Evolutionary conservation across 1,140 invertebrate genomes (phyloP), one percentile per base, ranked within the genome.

Genomic region (Venustaconcha ellipsiformis): DNA sequence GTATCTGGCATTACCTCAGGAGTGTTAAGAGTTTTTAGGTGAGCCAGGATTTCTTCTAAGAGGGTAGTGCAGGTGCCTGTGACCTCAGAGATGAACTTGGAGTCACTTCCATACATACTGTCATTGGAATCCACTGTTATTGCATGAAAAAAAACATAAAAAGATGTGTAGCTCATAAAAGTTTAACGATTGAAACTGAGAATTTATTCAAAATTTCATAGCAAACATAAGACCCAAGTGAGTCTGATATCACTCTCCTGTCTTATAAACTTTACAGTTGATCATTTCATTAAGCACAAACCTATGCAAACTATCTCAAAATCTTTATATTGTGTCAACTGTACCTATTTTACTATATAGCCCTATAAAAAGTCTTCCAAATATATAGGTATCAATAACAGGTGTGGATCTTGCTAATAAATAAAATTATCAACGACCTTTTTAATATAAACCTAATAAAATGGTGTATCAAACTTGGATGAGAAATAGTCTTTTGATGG

Each of bases 81-180:
- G 0, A 97, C 91, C 91, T 96, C 95, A 6, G 88, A 88, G 15
- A 97, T 90, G 89, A 96, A 98, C 89, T 96, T 95, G 48, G 93
- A 92, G 91, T 98, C 96, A 60, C 93, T 93, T 2, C 96, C 96
- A 89, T 98, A 98, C n/a, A 99, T 89, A 67, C 93, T 92, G 88
- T 99, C 96, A 89, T 99, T 99, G 2, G 96, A 96, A 87, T 98
- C 94, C 69, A 98, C 95, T 96, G 90, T 79, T 91, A 92, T 85
- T 76, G 58, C 77, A 77, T 11, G 62, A 62, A 62, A 56, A 18
- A 13, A 11, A n/a, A 60, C 30, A 30, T 30, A 65, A 70, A 68
- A 62, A 12, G 20, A 15, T 67, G 57, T 6, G 55, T 63, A 68
- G 15, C 30, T 0, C 23, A 23, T 23, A 18, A 18, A 62, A 23